phyloP scores from a whole-genome alignment of 2,113 vertebrate genomes.

The Pachypanchax playfairii region DNA sequence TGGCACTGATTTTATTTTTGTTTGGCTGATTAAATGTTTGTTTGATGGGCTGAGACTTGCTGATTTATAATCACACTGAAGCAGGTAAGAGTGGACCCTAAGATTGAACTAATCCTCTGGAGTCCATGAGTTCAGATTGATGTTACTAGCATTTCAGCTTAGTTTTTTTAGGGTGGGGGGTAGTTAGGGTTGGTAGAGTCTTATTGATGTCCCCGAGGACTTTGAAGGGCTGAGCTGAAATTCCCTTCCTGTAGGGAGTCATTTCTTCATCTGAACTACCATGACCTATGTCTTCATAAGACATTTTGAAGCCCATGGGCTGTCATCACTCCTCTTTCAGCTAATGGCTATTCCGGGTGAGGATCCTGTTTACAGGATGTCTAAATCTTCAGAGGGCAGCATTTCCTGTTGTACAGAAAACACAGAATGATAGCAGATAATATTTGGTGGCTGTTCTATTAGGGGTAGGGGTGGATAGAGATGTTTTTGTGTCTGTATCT shows the following conservation, averaged over 20 bases:
- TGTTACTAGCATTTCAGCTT: background rate
- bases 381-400: slow-evolving; percentile 55
- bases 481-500: slow-evolving; percentile 39
- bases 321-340: slow-evolving; percentile 39
- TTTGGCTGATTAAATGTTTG: too few species aligned
- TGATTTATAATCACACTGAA: too few species aligned
- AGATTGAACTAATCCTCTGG: background rate
- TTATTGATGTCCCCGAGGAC: slow-evolving; percentile 29
- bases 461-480: slow-evolving; percentile 31
- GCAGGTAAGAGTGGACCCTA: background rate
- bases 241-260: slow-evolving; percentile 59
- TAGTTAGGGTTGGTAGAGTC: background rate
- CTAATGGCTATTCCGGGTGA: slow-evolving; percentile 56
- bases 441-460: slow-evolving; percentile 21
- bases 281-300: slow-evolving; percentile 38
- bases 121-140: background rate
- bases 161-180: background rate
- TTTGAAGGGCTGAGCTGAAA: slow-evolving; percentile 41
- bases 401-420: slow-evolving; percentile 60
- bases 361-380: slow-evolving; percentile 66
- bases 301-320: slow-evolving; percentile 28
- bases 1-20: too few species aligned
- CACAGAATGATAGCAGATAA: slow-evolving; percentile 21
- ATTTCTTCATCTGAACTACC: slow-evolving; percentile 40
- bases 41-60: too few species aligned